phyloP scores from a whole-genome alignment of 2,888 invertebrate species.

The Hybos culiciformis region DNA sequence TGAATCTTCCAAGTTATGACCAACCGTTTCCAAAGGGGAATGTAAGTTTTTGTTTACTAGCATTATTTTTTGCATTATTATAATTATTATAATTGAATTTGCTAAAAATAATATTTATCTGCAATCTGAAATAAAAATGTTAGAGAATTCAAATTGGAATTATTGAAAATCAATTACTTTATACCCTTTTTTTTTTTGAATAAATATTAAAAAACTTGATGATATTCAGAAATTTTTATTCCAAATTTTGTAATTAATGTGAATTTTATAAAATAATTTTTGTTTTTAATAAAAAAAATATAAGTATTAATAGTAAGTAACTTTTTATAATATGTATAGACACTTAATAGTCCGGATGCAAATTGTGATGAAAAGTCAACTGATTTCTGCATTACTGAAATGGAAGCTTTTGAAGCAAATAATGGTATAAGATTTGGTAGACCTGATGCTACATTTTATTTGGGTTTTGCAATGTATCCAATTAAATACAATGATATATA shows the following conservation, averaged over 20 bases:
- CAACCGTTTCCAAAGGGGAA: conserved; percentile 12
- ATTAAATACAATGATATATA: conserved; percentile 20
- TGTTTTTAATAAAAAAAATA: too few species aligned
- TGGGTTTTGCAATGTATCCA: conserved; percentile 20
- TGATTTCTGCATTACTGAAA: conserved; percentile 18
- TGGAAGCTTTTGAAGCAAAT: conserved; percentile 15
- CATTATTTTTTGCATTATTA: neutral
- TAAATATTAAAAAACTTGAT: too few species aligned
- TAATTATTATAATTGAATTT: neutral
- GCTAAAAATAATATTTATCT: too few species aligned
- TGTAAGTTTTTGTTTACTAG: conserved; percentile 9
- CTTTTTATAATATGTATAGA: too few species aligned
- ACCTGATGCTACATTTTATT: conserved; percentile 21
- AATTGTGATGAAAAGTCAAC: conserved; percentile 14
- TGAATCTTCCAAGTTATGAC: conserved; percentile 14
- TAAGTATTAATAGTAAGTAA: too few species aligned
- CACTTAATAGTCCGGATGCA: conserved; percentile 21
- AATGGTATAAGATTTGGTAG: conserved; percentile 12
- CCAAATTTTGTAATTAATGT: too few species aligned
- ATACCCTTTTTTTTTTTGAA: neutral
- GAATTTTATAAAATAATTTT: too few species aligned
- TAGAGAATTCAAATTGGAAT: too few species aligned
- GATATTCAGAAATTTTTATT: too few species aligned
- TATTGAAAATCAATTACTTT: too few species aligned
- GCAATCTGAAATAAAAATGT: too few species aligned